A percentile compares a stretch with the other conserved stretches of the same genome.
Evolutionary conservation across 1,140 invertebrate species (phyloP).

Genomic region (Cephus cinctus): DNA sequence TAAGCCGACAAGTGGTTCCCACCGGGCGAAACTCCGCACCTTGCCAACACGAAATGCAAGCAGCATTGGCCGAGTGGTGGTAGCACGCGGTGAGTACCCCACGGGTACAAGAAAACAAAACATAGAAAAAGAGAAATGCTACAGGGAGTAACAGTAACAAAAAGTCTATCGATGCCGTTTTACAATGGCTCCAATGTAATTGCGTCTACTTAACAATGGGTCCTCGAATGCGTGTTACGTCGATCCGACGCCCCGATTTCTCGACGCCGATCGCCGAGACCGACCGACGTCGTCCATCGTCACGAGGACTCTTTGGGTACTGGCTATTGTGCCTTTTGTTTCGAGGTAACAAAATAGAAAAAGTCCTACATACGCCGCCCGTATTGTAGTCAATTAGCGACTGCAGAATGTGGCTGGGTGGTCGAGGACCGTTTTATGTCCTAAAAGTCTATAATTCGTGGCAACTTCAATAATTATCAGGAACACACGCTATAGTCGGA

Average conservation of each 20-base stretch:
- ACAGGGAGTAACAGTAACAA: slow-evolving; percentile 51
- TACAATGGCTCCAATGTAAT: slow-evolving; percentile 42
- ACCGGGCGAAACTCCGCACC: slow-evolving; percentile 37
- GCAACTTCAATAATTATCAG: no score
- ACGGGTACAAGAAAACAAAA: slow-evolving; percentile 8
- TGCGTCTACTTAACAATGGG: slow-evolving; percentile 44
- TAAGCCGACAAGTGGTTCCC: slow-evolving; percentile 52
- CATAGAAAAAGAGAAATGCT: slow-evolving; percentile 22
- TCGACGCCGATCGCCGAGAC: slow-evolving; percentile 15
- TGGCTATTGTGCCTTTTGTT: slow-evolving; percentile 52
- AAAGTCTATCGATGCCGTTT: slow-evolving; percentile 40
- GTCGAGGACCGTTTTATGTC: no score
- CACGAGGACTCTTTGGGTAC: slow-evolving; percentile 40
- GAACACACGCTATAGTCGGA: no score
- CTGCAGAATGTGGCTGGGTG: no score
- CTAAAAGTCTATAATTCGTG: no score
- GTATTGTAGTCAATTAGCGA: slow-evolving; percentile 53
- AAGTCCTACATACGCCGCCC: slow-evolving; percentile 42
- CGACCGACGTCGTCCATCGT: slow-evolving; percentile 6
- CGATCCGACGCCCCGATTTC: slow-evolving; percentile 27
- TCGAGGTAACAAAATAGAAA: slow-evolving; percentile 57
- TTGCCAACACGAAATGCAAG: slow-evolving; percentile 19
- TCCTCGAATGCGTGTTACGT: slow-evolving; percentile 53
- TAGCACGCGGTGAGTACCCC: slow-evolving; percentile 16
- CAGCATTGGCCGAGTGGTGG: slow-evolving; percentile 18